These are phyloP conservation scores for Manis crassicaudata DNA, from an alignment of 2,797 vertebrate species.

Conservation along the genomic window DNA sequence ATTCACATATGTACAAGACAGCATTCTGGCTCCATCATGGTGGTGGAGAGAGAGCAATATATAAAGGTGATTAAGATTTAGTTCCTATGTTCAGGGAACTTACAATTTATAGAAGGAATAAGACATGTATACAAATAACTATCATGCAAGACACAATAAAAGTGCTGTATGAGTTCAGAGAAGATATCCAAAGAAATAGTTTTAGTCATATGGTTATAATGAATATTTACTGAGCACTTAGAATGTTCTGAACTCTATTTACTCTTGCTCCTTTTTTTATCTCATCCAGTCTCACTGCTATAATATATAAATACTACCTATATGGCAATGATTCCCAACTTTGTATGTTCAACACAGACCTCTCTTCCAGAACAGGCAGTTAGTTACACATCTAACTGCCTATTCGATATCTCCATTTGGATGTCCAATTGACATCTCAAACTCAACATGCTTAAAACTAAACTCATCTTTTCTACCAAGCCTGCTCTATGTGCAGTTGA, in stretches of 20 bases:
- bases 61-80: neutral
- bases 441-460: neutral
- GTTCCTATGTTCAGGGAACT: neutral
- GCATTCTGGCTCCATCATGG: neutral
- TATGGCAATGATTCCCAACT: neutral
- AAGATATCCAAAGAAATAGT: neutral
- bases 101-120: neutral
- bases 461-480: neutral
- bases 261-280: neutral
- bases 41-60: neutral
- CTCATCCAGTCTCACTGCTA: neutral
- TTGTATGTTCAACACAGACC: neutral
- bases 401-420: neutral
- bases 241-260: neutral
- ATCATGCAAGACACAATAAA: neutral
- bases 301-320: neutral
- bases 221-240: neutral
- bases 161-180: neutral
- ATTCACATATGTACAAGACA: neutral
- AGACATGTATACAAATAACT: neutral
- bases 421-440: neutral
- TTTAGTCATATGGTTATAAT: neutral
- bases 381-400: neutral
- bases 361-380: neutral
- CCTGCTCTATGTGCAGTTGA: neutral